phyloP scores from a whole-genome alignment of 2,797 vertebrate species.

The Sparus aurata region DNA sequence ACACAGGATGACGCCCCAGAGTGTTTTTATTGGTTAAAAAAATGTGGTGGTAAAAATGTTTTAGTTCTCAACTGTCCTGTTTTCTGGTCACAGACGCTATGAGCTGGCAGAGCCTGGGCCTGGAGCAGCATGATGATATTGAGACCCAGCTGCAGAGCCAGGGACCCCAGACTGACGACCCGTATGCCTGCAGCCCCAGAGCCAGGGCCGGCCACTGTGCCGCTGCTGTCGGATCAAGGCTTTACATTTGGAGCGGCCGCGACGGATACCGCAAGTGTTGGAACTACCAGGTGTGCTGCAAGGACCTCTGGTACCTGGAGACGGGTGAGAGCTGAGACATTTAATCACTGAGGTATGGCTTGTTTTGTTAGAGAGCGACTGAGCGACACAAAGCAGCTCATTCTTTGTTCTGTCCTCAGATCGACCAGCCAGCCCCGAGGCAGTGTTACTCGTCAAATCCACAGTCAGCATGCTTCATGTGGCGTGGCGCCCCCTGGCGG shows the following conservation, averaged over 20 bases:
- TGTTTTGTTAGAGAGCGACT: not conserved
- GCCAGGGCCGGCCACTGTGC: slow-evolving; percentile 95
- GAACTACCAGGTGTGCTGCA: slow-evolving; percentile 98
- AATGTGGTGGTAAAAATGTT: not conserved
- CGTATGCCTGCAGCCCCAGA: slow-evolving; percentile 86
- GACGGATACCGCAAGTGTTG: slow-evolving; percentile 95
- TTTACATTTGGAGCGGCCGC: slow-evolving; percentile 97
- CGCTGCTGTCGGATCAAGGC: slow-evolving; percentile 89
- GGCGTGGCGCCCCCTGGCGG: slow-evolving; percentile 95
- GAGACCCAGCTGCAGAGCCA: slow-evolving; percentile 63
- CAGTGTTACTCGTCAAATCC: slow-evolving; percentile 94
- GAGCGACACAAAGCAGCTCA: not conserved
- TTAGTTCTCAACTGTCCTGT: slow-evolving; percentile 10
- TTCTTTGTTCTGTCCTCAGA: slow-evolving; percentile 78
- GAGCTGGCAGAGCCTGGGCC: slow-evolving; percentile 89
- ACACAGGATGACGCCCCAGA: not conserved
- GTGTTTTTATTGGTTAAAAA: not conserved
- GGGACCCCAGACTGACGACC: slow-evolving; percentile 84
- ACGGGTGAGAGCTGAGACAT: slow-evolving; percentile 87
- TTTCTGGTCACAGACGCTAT: slow-evolving; percentile 86
- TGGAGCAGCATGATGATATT: slow-evolving; percentile 78
- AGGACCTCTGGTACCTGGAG: slow-evolving; percentile 99
- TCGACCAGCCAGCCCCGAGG: slow-evolving; percentile 89
- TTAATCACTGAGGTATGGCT: not conserved
- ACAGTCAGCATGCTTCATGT: slow-evolving; percentile 95